These are phyloP conservation scores for Pampusana beccarii DNA, from an alignment of 2,113 vertebrate species.

Conservation along the genomic window DNA sequence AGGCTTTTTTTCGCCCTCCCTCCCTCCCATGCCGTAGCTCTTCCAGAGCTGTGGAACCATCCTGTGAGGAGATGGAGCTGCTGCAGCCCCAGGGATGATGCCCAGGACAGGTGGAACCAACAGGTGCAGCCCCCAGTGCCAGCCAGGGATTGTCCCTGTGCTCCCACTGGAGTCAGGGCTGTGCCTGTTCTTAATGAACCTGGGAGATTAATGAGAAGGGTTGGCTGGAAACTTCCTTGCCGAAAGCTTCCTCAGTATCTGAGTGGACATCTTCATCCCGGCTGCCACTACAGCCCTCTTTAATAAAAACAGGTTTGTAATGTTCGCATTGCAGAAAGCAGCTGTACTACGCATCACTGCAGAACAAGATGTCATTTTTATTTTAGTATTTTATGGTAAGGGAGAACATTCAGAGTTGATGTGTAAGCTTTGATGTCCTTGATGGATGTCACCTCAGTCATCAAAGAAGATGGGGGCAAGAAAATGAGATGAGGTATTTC, in stretches of 20 bases:
- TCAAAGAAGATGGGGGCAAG: slow-evolving; percentile 76
- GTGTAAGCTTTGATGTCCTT: slow-evolving; percentile 90
- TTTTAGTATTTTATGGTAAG: slow-evolving; percentile 93
- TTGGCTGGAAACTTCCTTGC: neutral
- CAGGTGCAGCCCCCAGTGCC: neutral
- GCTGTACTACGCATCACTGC: slow-evolving; percentile 19
- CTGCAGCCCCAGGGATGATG: neutral
- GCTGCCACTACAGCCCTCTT: neutral
- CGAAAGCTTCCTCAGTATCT: neutral
- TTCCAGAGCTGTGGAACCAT: neutral
- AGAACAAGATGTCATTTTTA: slow-evolving; percentile 70
- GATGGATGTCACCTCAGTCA: slow-evolving; percentile 77
- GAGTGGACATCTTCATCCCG: neutral
- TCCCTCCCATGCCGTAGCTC: neutral
- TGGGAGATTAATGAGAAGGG: neutral
- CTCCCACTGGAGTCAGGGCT: neutral
- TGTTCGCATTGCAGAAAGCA: slow-evolving; percentile 20
- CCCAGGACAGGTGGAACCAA: neutral
- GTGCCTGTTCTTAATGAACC: neutral
- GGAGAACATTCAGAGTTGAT: slow-evolving; percentile 85
- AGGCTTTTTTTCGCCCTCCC: neutral
- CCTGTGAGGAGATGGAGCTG: neutral
- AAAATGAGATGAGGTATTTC: slow-evolving; percentile 87
- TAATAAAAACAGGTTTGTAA: neutral
- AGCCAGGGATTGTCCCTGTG: neutral